Conservation (phyloP, 2,888 invertebrate genomes). For the Mermis nigrescens region DNA sequence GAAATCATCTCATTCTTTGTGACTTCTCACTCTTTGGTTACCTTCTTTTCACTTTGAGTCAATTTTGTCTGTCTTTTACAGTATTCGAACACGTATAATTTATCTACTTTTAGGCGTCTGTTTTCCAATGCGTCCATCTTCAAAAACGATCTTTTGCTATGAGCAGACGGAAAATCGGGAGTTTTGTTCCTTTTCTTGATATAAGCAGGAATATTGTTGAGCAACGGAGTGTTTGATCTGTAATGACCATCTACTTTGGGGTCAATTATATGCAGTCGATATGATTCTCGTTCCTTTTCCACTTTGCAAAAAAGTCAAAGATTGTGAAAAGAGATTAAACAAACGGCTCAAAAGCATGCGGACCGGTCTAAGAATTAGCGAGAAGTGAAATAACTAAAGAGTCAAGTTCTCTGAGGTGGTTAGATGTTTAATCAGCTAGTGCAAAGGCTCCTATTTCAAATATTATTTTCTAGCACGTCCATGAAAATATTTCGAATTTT, state of each 20-base stretch:
- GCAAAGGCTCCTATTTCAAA: too few species aligned
- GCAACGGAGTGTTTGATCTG: slow-evolving; percentile 24
- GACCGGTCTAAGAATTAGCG: too few species aligned
- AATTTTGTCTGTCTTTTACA: too few species aligned
- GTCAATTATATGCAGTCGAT: slow-evolving; percentile 30
- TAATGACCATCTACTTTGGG: slow-evolving; percentile 22
- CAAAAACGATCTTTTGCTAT: slow-evolving; percentile 25
- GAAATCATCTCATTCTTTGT: too few species aligned
- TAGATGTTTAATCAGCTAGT: too few species aligned
- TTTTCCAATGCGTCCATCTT: slow-evolving; percentile 30
- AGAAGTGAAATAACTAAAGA: too few species aligned
- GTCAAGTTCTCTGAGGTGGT: too few species aligned
- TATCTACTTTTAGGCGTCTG: slow-evolving; percentile 21
- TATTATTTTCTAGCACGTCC: too few species aligned
- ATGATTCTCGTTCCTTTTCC: slow-evolving; percentile 25
- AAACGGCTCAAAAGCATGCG: too few species aligned
- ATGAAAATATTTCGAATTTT: too few species aligned
- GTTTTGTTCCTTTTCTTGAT: slow-evolving; percentile 16
- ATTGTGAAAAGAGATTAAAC: neutral
- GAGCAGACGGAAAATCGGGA: slow-evolving; percentile 16
- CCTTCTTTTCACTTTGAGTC: neutral
- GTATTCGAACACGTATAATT: too few species aligned
- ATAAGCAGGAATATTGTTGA: slow-evolving; percentile 17
- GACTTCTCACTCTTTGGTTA: neutral
- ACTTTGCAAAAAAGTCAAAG: slow-evolving; percentile 14